Base-by-base conservation (phyloP, 1,140 invertebrate species). In the Ceratina australensis region DNA sequence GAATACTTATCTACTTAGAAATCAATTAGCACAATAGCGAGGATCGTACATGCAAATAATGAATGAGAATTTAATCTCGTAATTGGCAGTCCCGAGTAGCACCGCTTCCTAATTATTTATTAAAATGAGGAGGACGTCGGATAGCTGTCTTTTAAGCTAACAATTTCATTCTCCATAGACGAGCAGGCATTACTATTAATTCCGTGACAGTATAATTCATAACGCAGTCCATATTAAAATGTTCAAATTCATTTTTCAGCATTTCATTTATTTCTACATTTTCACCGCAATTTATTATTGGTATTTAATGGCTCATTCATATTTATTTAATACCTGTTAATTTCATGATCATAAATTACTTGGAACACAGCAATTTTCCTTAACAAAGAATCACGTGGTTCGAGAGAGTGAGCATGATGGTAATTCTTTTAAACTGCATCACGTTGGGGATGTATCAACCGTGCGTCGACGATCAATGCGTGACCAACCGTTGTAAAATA, bases 391-490 rank as follows among this genome's bases (percentile, higher is more conserved):
- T 88, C 93, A 99, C 97, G 92, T 99, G 99, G 98, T 99, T 99
- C 94, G 99, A 99, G 93, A 95, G 98, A 78, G 93, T 99, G 81
- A 99, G 98, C 88, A 99, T 99, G 97, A 93, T 98, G 93, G 98
- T 99, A 24, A 99, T 99, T 86, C 93, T 99, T 68, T 93, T 99
- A 82, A 99, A 99, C 94, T 99, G 99, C 93, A 95, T 99, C 64
- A 99, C 99, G 0, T 94, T 99, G 80, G 99, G 99, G 57, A 99
- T 99, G 99, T 99, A 99, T 92, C 97, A 99, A 92, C 99, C 99
- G 13, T 99, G 99, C 91, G 96, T 97, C 79, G 98, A 99, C 91
- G 98, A 99, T 89, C 94, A 96, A 81, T 99, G 99, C 90, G 93
- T 95, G 65, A 97, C 97, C 69, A 97, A 96, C 90, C 94, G 98